Evolutionary conservation across 2,113 vertebrate genomes (phyloP), one percentile per base, ranked within the genome.

Genomic region (Gymnogyps californianus): DNA sequence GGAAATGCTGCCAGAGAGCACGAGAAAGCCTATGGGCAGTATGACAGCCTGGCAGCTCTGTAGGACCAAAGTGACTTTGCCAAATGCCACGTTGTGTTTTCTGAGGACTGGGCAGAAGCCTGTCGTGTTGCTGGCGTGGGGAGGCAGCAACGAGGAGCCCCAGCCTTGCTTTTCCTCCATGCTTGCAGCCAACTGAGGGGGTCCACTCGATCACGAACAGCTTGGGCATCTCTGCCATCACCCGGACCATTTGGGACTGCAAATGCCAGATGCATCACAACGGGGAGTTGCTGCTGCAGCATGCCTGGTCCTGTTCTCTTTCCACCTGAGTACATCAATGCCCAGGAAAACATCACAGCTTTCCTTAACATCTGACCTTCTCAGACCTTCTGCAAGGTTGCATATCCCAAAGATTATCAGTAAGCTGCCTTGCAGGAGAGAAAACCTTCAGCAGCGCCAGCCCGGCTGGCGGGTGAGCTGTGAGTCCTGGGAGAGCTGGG

Each of bases 391-490:
- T 3, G 21, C 22, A 11, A 49, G 21, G 29, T 34, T 59, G 65
- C 44, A 4, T 22, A 47, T 58, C n/a, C n/a, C 25, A 42, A 69
- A 49, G 52, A 26, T 38, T 15, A 26, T 49, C 65, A 58, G 40
- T 31, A 24, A 34, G n/a, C 18, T 49, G 65, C 66, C 29, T 59
- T 1, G 5, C n/a, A 11, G 65, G 42, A 59, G 54, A 34, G 13
- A 70, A 69, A 58, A 69, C 5, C 46, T 51, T 51, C 46, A 26
- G 58, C 58, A 78, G 75, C 9, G 2, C 44, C n/a, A 51, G 58
- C 58, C 74, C 38, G n/a, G 28, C 9, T 1, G 2, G 44, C 0
- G 4, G 44, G n/a, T 1, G 7, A 62, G n/a, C 44, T 1, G 3
- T 61, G 34, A 61, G 49, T 42, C 47, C 31, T n/a, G 38, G 77